Evolutionary conservation across 2,797 vertebrate genomes (phyloP).

Genomic region (Anabas testudineus): DNA sequence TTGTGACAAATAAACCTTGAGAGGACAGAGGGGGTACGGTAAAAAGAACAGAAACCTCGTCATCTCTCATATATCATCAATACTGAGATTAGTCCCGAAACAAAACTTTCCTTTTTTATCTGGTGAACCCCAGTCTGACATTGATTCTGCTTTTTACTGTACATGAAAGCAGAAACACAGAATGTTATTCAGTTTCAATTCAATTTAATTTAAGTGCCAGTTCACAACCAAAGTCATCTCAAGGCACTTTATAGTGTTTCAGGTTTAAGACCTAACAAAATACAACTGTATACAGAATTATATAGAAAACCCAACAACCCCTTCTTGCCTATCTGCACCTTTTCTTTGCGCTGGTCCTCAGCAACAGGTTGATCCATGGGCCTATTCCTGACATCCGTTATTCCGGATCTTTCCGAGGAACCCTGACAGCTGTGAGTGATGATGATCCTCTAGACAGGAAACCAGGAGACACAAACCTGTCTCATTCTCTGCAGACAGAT

Average conservation of each 20-base stretch:
- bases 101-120: slow-evolving; percentile 31
- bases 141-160: too few relatives aligned
- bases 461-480: slow-evolving; percentile 71
- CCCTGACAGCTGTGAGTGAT: slow-evolving; percentile 73
- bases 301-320: too few relatives aligned
- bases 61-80: slow-evolving; percentile 34
- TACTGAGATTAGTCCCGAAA: slow-evolving; percentile 32
- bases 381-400: slow-evolving; percentile 75
- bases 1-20: slow-evolving; percentile 44
- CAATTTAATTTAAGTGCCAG: too few relatives aligned
- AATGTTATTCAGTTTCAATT: too few relatives aligned
- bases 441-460: slow-evolving; percentile 80
- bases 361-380: slow-evolving; percentile 74
- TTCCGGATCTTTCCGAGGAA: slow-evolving; percentile 73
- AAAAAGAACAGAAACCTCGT: slow-evolving; percentile 37
- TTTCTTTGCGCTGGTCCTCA: slow-evolving; percentile 38
- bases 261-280: too few relatives aligned
- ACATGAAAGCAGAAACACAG: too few relatives aligned
- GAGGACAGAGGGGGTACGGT: slow-evolving; percentile 1
- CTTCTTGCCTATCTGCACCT: slow-evolving; percentile 26
- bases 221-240: too few relatives aligned
- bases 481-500: slow-evolving; percentile 73
- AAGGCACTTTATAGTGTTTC: too few relatives aligned
- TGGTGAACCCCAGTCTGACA: too few relatives aligned
- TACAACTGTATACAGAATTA: too few relatives aligned